Evolutionary conservation across 1,140 invertebrate genomes (phyloP), one percentile per base, ranked within the genome.

Genomic region (Dicyema japonicum): DNA sequence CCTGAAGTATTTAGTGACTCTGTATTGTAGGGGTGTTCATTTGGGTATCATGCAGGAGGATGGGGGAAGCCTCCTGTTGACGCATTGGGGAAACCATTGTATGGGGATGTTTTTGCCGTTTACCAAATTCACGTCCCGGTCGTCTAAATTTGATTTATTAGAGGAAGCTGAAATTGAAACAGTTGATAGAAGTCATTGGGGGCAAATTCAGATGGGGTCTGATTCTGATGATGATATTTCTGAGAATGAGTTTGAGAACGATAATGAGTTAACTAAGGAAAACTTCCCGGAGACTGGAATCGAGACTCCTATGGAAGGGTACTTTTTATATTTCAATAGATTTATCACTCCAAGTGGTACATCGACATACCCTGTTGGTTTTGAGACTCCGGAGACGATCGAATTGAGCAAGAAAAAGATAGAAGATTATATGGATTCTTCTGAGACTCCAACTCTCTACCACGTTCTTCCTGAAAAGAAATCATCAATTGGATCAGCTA

Each of bases 41-140:
- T 94, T 54, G 85, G 85, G 16, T 97, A 94, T 49, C 85, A 94
- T 58, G 80, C 80, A 4, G 41, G 44, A 31, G 82, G 82, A 24
- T 94, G 82, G 82, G 82, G 85, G 27, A 97, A 97, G 53, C 88
- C 88, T n/a, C 88, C 88, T 1, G 88, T 97, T 0, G 88, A 97
- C 56, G 82, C 94, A 51, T 67, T 65, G 35, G 85, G 88, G 11
- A 69, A 80, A 47, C 88, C 88, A 1, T 53, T 97, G 0, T 97
- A 97, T 49, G 88, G 88, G 5, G 88, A 97, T 56, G 88, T 97
- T 0, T 97, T 97, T 48, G 85, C 22, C 29, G 11, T 24, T 4
- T 14, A n/a, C 15, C 23, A 24, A 13, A 13, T 5, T 24, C 23
- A 24, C 6, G 6, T 11, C 11, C 11, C 15, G 11, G 15, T 24